Evolutionary conservation across 2,113 vertebrate genomes (phyloP).

Genomic region (Cariama cristata): DNA sequence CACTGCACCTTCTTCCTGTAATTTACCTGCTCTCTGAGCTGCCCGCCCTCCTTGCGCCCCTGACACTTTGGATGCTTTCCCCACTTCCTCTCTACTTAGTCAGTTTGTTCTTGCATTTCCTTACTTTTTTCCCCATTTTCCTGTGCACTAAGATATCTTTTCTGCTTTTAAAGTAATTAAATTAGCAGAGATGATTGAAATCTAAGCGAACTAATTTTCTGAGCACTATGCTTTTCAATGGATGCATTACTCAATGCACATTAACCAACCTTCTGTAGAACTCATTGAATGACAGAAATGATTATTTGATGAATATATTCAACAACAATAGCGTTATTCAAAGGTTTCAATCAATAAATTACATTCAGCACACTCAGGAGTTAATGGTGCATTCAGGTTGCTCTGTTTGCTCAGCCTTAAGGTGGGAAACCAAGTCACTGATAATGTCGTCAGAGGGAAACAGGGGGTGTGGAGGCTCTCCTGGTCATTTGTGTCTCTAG

Average conservation of each 20-base stretch:
- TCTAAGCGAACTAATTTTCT: background rate
- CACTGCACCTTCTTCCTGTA: background rate
- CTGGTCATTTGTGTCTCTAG: background rate
- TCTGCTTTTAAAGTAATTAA: slow-evolving; percentile 23
- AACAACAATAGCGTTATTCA: background rate
- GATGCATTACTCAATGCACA: background rate
- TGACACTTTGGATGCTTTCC: background rate
- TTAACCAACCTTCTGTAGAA: background rate
- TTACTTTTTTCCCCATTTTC: background rate
- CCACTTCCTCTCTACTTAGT: background rate
- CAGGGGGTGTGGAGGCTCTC: background rate
- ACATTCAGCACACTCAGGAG: background rate
- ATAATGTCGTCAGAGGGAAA: background rate
- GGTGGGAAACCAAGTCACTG: background rate
- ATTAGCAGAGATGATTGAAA: slow-evolving; percentile 7
- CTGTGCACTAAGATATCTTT: background rate
- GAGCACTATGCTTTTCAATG: background rate
- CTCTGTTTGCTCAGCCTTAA: background rate
- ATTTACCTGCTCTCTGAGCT: background rate
- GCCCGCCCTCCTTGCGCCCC: background rate
- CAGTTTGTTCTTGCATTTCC: background rate
- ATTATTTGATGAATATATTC: slow-evolving; percentile 12
- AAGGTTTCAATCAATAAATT: background rate
- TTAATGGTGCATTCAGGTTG: background rate
- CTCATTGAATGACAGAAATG: background rate